Evolutionary conservation across 1,140 invertebrate species (phyloP).

Genomic region (Zaprionus capensis): DNA sequence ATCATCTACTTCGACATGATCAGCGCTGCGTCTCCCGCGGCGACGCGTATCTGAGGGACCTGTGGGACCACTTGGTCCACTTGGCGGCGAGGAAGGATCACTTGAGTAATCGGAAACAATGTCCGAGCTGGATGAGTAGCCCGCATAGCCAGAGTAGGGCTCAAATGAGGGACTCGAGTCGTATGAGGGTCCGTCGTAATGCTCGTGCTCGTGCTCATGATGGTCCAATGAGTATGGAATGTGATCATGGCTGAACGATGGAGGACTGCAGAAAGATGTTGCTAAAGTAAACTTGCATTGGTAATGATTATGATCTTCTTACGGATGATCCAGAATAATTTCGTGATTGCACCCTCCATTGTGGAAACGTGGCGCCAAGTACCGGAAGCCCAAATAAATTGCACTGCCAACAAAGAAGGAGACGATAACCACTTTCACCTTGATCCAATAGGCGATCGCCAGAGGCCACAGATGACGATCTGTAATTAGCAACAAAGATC

Average conservation of each 20-base stretch:
- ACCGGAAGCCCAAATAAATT: slow-evolving; percentile 70
- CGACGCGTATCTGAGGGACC: slow-evolving; percentile 42
- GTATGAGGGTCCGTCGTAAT: slow-evolving; percentile 61
- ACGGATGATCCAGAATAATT: slow-evolving; percentile 75
- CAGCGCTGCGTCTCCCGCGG: slow-evolving; percentile 54
- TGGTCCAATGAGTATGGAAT: slow-evolving; percentile 73
- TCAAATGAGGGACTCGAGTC: slow-evolving; percentile 66
- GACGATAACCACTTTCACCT: slow-evolving; percentile 80
- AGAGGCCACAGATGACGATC: slow-evolving; percentile 72
- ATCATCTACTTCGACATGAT: slow-evolving; percentile 4
- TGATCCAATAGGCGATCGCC: slow-evolving; percentile 80
- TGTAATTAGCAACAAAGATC: slow-evolving; percentile 15
- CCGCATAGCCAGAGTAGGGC: slow-evolving; percentile 75
- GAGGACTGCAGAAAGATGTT: slow-evolving; percentile 37
- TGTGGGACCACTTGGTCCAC: slow-evolving; percentile 44
- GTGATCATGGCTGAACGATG: slow-evolving; percentile 71
- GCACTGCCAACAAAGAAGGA: slow-evolving; percentile 80
- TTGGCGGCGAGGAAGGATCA: slow-evolving; percentile 45
- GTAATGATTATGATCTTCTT: neutral
- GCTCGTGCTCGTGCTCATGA: slow-evolving; percentile 52
- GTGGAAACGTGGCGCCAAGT: slow-evolving; percentile 57
- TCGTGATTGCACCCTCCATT: slow-evolving; percentile 56
- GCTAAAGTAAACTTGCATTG: neutral
- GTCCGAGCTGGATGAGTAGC: slow-evolving; percentile 63
- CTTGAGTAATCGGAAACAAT: slow-evolving; percentile 59